phyloP scores from a whole-genome alignment of 2,113 vertebrate genomes.

The Hymenochirus boettgeri region DNA sequence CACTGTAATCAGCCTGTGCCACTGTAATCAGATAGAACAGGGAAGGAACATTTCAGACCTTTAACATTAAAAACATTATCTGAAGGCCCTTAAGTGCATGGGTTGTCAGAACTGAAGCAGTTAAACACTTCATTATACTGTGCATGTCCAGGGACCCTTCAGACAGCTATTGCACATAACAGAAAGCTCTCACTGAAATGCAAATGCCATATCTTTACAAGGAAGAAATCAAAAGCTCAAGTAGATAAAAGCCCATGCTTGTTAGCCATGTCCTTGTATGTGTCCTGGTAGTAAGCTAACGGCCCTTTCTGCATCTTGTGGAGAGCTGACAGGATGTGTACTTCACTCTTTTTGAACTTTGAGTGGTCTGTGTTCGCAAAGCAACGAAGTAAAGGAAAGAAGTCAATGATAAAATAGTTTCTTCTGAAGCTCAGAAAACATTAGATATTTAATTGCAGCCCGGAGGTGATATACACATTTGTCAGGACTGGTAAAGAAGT shows the following conservation, averaged over 20 bases:
- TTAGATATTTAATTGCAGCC: constrained; percentile 10
- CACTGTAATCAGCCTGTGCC: too few species aligned
- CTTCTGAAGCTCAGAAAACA: background rate
- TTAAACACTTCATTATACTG: constrained; percentile 40
- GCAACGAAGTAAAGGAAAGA: background rate
- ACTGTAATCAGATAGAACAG: background rate
- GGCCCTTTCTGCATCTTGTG: constrained; percentile 17
- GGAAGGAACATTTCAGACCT: constrained; percentile 22
- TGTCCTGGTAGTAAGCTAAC: constrained; percentile 30
- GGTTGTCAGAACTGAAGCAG: constrained; percentile 34
- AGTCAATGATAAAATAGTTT: background rate
- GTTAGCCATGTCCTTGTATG: constrained; percentile 40
- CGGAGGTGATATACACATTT: background rate
- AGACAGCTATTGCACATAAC: constrained; percentile 27
- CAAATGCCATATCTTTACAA: constrained; percentile 18
- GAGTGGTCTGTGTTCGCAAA: background rate
- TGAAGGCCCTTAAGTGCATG: constrained; percentile 27
- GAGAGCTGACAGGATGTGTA: constrained; percentile 8
- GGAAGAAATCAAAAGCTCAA: constrained; percentile 30
- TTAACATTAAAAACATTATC: constrained; percentile 22
- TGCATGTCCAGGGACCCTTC: constrained; percentile 39
- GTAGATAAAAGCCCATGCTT: constrained; percentile 39
- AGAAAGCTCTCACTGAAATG: constrained; percentile 40
- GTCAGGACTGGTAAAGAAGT: background rate
- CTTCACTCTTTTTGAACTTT: constrained; percentile 2